Conservation (phyloP, 2,113 vertebrate species). For the Ammodytes dubius region DNA sequence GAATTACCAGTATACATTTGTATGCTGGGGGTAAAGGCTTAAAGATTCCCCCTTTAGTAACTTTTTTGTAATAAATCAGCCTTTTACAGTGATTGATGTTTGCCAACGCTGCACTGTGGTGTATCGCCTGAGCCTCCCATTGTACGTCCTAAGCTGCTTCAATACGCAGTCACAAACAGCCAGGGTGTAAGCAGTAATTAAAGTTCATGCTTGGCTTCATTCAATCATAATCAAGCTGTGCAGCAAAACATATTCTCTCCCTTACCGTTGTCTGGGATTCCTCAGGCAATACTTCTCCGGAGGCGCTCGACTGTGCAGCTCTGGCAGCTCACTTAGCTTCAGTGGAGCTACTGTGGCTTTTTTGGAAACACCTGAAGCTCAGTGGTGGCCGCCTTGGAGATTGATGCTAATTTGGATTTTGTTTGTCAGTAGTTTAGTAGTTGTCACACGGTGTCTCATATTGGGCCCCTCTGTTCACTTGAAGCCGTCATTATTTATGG, state of each 20-base stretch:
- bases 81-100: conserved; percentile 67
- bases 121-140: conserved; percentile 63
- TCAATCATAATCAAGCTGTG: conserved; percentile 86
- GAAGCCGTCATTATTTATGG: conserved; percentile 75
- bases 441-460: conserved; percentile 72
- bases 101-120: conserved; percentile 66
- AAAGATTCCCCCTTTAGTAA: conserved; percentile 55
- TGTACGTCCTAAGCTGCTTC: conserved; percentile 77
- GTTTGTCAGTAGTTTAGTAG: conserved; percentile 82
- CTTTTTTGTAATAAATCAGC: conserved; percentile 64
- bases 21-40: conserved; percentile 40
- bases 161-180: conserved; percentile 79
- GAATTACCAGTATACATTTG: conserved; percentile 36
- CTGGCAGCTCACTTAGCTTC: conserved; percentile 74
- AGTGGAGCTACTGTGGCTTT: conserved; percentile 70
- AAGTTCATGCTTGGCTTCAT: conserved; percentile 84
- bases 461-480: conserved; percentile 55
- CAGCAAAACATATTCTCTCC: conserved; percentile 79
- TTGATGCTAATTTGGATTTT: conserved; percentile 82
- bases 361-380: conserved; percentile 78
- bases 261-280: conserved; percentile 74
- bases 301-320: conserved; percentile 64
- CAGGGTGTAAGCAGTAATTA: conserved; percentile 85
- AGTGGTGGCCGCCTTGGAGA: conserved; percentile 67
- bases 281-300: conserved; percentile 71